Evolutionary conservation across 1,140 invertebrate genomes (phyloP).

Genomic region (Chionoecetes opilio): DNA sequence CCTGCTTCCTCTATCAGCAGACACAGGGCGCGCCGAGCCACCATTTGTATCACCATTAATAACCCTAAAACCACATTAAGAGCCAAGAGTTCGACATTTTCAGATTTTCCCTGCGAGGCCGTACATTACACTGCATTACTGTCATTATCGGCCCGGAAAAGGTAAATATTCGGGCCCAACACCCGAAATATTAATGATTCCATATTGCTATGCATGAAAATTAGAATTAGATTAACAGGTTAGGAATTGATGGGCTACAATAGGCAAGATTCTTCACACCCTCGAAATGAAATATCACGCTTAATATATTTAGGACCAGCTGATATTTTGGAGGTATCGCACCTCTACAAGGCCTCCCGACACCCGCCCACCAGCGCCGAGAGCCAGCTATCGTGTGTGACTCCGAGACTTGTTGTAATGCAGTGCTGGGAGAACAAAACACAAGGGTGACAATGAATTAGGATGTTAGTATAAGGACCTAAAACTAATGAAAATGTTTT

Average conservation of each 20-base stretch:
- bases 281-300: slow-evolving; percentile 29
- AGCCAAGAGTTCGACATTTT: background rate
- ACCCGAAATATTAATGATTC: slow-evolving; percentile 41
- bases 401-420: too few species aligned
- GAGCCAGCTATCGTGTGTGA: background rate
- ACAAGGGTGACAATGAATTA: too few species aligned
- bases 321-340: background rate
- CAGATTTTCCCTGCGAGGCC: background rate
- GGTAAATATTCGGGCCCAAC: slow-evolving; percentile 39
- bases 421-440: too few species aligned
- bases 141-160: slow-evolving; percentile 30
- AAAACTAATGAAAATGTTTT: too few species aligned
- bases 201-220: slow-evolving; percentile 63
- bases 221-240: slow-evolving; percentile 53
- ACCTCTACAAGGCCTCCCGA: too few species aligned
- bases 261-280: background rate
- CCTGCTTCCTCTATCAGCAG: background rate
- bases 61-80: slow-evolving; percentile 19
- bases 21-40: background rate
- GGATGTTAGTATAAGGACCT: too few species aligned
- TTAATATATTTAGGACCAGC: slow-evolving; percentile 21
- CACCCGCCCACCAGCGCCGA: background rate
- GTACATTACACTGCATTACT: slow-evolving; percentile 29
- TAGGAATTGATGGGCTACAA: slow-evolving; percentile 35
- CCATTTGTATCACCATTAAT: background rate